Conservation (phyloP, 2,797 vertebrate genomes). For the Tympanoctomys barrerae region DNA sequence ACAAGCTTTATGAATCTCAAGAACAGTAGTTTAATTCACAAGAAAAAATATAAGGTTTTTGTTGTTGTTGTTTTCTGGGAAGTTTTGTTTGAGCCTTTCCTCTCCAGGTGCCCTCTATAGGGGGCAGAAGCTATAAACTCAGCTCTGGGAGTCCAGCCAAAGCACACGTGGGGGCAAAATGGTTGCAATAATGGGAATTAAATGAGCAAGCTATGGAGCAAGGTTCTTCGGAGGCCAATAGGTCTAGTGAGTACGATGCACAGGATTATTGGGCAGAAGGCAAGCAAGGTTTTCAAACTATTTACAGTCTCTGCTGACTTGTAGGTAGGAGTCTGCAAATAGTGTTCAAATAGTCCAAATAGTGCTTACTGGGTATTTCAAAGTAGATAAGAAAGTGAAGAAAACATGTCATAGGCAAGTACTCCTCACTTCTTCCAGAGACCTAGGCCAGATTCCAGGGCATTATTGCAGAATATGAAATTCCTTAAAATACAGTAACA, state of each 20-base stretch:
- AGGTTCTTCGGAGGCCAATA: background rate
- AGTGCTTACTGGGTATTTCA: background rate
- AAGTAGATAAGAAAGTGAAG: background rate
- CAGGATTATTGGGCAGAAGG: background rate
- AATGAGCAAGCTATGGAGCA: slow-evolving; percentile 7
- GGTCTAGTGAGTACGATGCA: background rate
- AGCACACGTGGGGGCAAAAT: background rate
- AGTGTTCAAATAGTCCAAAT: background rate
- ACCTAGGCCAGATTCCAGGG: background rate
- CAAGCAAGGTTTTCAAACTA: background rate
- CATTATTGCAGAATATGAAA: background rate
- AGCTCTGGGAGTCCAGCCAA: background rate
- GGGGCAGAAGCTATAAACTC: slow-evolving; percentile 41
- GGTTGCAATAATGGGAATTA: slow-evolving; percentile 10
- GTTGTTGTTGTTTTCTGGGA: background rate
- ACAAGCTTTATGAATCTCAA: slow-evolving; percentile 18
- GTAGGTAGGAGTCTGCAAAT: slow-evolving; percentile 15
- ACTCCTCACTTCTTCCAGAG: background rate
- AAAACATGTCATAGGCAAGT: background rate
- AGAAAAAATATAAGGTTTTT: background rate
- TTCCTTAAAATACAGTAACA: background rate
- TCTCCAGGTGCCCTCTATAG: background rate
- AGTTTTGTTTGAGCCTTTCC: slow-evolving; percentile 11
- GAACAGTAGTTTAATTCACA: background rate
- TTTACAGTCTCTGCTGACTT: background rate